Evolutionary conservation across 1,140 invertebrate species (phyloP).

Genomic region (Charaxes varanes): DNA sequence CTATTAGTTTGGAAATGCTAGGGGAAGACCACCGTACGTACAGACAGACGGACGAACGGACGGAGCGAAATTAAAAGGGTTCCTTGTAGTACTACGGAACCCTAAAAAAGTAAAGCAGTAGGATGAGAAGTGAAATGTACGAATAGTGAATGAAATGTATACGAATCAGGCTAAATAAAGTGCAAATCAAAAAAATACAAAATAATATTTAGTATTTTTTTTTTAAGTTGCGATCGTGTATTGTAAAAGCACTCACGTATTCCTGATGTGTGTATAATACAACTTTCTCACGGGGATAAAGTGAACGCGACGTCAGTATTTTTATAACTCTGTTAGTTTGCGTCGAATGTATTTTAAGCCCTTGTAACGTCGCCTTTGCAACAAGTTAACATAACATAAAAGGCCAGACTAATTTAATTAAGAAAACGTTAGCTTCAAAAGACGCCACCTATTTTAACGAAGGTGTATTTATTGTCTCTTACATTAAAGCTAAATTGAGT

Average conservation of each 20-base stretch:
- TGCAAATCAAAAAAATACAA: neutral
- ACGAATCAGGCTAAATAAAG: no score
- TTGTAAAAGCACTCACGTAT: neutral
- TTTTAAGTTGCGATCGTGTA: neutral
- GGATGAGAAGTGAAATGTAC: no score
- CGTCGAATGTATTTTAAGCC: constrained; percentile 15
- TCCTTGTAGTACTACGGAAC: no score
- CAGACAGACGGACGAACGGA: no score
- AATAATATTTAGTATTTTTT: neutral
- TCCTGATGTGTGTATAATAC: constrained; percentile 7
- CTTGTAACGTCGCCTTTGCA: neutral
- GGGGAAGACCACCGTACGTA: no score
- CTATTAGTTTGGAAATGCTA: no score
- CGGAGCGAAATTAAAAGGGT: no score
- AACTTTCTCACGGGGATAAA: constrained; percentile 19
- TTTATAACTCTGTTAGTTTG: constrained; percentile 22
- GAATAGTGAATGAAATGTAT: no score
- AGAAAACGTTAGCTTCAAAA: neutral
- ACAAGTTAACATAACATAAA: constrained; percentile 5
- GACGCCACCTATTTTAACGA: neutral
- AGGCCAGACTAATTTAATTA: constrained; percentile 2
- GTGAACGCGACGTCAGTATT: constrained; percentile 14
- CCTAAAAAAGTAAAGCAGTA: no score
- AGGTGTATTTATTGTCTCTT: no score
- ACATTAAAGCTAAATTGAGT: no score